A percentile compares a stretch with the other conserved stretches of the same genome.
Evolutionary conservation across 2,113 vertebrate genomes (phyloP).

Genomic region (Solea senegalensis): DNA sequence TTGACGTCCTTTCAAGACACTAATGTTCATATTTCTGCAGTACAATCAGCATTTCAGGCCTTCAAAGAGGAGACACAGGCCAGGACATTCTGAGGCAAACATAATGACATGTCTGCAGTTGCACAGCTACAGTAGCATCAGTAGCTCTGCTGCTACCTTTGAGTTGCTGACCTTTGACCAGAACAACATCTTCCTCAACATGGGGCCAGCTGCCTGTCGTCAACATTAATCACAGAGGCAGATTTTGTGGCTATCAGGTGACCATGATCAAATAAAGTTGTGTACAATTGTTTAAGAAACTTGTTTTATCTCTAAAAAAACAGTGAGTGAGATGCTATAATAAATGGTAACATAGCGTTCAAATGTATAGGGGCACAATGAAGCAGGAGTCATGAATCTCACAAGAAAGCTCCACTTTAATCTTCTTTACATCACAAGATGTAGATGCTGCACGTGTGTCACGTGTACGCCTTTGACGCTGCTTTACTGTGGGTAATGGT

Average conservation of each 20-base stretch:
- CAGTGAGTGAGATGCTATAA: no score
- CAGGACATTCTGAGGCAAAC: neutral
- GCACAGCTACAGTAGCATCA: neutral
- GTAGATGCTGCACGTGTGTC: neutral
- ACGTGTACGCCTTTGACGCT: neutral
- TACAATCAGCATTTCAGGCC: neutral
- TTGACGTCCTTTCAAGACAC: neutral
- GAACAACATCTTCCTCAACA: constrained; percentile 17
- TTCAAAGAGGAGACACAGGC: neutral
- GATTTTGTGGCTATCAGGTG: constrained; percentile 9
- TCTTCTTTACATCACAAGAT: neutral
- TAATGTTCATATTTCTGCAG: neutral
- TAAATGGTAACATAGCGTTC: neutral
- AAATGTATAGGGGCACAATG: neutral
- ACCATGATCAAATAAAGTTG: constrained; percentile 11
- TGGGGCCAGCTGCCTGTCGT: constrained; percentile 32
- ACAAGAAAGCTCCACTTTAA: neutral
- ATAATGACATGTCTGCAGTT: neutral
- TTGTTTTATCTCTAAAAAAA: neutral
- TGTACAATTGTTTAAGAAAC: neutral
- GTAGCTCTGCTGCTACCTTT: constrained; percentile 9
- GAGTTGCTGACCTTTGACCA: constrained; percentile 51
- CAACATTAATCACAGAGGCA: constrained; percentile 18
- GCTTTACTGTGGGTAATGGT: constrained; percentile 10
- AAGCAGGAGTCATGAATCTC: neutral